These are phyloP conservation scores for Mylabris phalerata DNA, from an alignment of 1,140 invertebrate species.

Conservation along the genomic window DNA sequence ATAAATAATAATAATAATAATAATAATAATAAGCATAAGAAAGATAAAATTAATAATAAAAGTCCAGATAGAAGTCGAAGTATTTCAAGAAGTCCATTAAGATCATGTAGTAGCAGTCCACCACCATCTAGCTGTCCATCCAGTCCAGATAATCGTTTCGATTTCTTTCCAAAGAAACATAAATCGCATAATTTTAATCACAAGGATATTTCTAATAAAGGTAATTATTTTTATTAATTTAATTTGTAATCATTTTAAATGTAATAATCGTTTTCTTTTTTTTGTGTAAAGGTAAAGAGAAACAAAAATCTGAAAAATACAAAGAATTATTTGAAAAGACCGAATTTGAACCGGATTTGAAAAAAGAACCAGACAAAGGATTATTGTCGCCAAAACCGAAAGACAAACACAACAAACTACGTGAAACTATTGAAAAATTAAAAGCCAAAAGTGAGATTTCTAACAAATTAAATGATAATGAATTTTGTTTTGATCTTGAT, in stretches of 20 bases:
- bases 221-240: background rate
- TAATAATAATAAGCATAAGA: slow-evolving; percentile 22
- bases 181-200: slow-evolving; percentile 3
- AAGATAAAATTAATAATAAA: slow-evolving; percentile 31
- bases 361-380: slow-evolving; percentile 7
- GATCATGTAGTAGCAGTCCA: slow-evolving; percentile 43
- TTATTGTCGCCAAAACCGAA: slow-evolving; percentile 40
- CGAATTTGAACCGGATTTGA: background rate
- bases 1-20: slow-evolving; percentile 25
- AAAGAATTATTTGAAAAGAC: slow-evolving; percentile 12
- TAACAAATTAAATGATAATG: slow-evolving; percentile 33
- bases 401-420: slow-evolving; percentile 51
- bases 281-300: background rate
- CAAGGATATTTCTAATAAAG: background rate
- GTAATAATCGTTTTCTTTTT: too few relatives aligned
- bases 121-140: slow-evolving; percentile 32
- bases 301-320: slow-evolving; percentile 11
- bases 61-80: slow-evolving; percentile 17
- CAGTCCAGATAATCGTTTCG: slow-evolving; percentile 27
- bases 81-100: slow-evolving; percentile 35
- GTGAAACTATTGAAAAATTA: slow-evolving; percentile 57
- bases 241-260: too few relatives aligned
- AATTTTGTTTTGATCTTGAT: slow-evolving; percentile 25
- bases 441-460: slow-evolving; percentile 54
- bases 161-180: slow-evolving; percentile 21